phyloP scores from a whole-genome alignment of 2,888 invertebrate genomes.

The Leucoptera coffeella region DNA sequence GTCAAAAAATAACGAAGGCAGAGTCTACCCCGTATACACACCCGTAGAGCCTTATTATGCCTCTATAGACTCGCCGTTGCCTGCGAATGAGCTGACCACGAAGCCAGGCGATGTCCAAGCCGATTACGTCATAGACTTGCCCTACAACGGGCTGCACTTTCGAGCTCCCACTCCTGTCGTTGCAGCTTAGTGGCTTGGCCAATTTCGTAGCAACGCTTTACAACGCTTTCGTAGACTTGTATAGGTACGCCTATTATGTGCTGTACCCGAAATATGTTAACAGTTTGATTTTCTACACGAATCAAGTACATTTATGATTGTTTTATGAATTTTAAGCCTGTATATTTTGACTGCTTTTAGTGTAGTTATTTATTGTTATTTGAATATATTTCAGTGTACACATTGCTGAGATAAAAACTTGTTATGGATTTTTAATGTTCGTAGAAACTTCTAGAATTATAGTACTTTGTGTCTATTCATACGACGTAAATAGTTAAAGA shows the following conservation, averaged over 20 bases:
- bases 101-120: constrained; percentile 40
- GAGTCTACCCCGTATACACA: constrained; percentile 24
- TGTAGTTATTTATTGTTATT: no score
- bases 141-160: constrained; percentile 43
- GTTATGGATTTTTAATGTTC: no score
- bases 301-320: no score
- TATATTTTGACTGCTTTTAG: no score
- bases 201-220: constrained; percentile 22
- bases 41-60: constrained; percentile 13
- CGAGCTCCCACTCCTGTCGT: constrained; percentile 45
- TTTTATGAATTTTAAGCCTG: no score
- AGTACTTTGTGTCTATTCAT: no score
- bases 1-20: constrained; percentile 16
- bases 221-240: constrained; percentile 20
- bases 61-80: constrained; percentile 20
- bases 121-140: constrained; percentile 38
- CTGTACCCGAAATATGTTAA: constrained; percentile 19
- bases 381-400: no score
- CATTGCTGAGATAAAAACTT: no score
- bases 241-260: constrained; percentile 22
- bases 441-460: no score
- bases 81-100: constrained; percentile 25
- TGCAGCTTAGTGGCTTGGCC: constrained; percentile 36
- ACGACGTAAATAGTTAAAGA: no score
- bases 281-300: no score